Base-by-base conservation (phyloP, 2,797 vertebrate genomes). In the Girardinus metallicus region DNA sequence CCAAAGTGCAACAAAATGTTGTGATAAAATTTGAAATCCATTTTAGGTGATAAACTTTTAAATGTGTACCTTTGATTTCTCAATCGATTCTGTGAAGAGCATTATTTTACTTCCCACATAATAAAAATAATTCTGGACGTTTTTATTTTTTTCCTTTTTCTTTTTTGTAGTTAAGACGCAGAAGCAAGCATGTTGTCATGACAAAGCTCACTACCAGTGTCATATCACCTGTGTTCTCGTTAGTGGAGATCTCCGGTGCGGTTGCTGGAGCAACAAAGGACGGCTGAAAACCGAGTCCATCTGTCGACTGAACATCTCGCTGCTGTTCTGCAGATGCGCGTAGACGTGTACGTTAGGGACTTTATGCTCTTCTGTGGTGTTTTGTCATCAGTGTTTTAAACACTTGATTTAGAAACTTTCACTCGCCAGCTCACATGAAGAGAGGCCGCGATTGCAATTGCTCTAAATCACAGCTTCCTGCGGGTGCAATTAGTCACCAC, bases 221-320 rank as follows among this genome's bases (percentile, higher is more conserved):
- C 51, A 74, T 23, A 51, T 82, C 80, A 90, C 88, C 91, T 92
- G 87, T 76, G 85, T 73, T 76, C 82, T 93, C 85, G 70, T 90
- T 91, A 91, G 90, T 74, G 77, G 77, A 64, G 70, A 68, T 79
- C 82, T 82, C 84, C 87, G 49, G 80, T 84, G 77, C 26, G 36
- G 95, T 93, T 93, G 86, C 91, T 64, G 11, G 88, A 86, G 92
- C 73, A 92, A 94, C 92, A 76, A 85, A 80, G 81, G 74, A 64
- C 0, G 60, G 73, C 47, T 81, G 31, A 68, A 78, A 88, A 87
- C 88, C 62, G 46, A 90, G 62, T 36, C 82, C 84, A 88, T 91
- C 75, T 72, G 83, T 92, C 81, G 86, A 70, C 49, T 10, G 23
- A 85, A 81, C 44, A 53, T 79, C 46, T 80, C 36, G 12, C 73